A percentile compares a stretch with the other conserved stretches of the same genome.
Conservation (phyloP, 2,797 vertebrate genomes). For the Hybognathus amarus region DNA sequence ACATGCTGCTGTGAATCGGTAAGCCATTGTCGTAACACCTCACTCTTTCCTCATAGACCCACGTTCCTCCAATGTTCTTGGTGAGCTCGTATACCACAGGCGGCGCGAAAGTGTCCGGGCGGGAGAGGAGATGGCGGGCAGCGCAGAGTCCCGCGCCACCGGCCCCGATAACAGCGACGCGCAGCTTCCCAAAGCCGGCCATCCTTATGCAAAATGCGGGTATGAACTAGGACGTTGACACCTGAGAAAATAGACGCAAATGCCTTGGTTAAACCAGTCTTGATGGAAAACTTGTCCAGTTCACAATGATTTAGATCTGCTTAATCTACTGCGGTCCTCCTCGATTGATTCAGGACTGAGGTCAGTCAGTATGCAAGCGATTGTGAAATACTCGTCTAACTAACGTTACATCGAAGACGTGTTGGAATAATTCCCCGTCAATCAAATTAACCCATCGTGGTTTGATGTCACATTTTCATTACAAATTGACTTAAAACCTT, state of each 20-base stretch:
- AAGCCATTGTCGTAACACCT: slow-evolving; percentile 52
- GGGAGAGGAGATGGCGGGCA: slow-evolving; percentile 68
- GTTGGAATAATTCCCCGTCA: slow-evolving; percentile 26
- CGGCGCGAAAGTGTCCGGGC: slow-evolving; percentile 62
- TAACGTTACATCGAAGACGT: slow-evolving; percentile 37
- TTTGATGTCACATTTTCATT: not conserved
- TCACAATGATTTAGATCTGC: not conserved
- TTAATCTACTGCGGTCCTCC: slow-evolving; percentile 7
- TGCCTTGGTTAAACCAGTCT: not conserved
- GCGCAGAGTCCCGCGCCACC: slow-evolving; percentile 72
- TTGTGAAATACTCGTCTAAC: not conserved
- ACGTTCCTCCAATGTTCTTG: slow-evolving; percentile 69
- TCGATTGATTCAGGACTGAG: slow-evolving; percentile 2
- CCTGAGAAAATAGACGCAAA: not conserved
- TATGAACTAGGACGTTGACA: not conserved
- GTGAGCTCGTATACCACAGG: slow-evolving; percentile 71
- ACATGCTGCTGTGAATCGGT: slow-evolving; percentile 73
- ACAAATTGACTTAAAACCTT: not conserved
- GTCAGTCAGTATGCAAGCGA: slow-evolving; percentile 6
- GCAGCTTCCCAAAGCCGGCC: slow-evolving; percentile 56
- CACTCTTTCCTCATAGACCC: slow-evolving; percentile 70
- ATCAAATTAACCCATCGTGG: slow-evolving; percentile 50
- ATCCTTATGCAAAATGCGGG: slow-evolving; percentile 33
- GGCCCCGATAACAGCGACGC: slow-evolving; percentile 73
- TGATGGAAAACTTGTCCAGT: not conserved